phyloP scores from a whole-genome alignment of 2,113 vertebrate genomes.

The Platysternon megacephalum region DNA sequence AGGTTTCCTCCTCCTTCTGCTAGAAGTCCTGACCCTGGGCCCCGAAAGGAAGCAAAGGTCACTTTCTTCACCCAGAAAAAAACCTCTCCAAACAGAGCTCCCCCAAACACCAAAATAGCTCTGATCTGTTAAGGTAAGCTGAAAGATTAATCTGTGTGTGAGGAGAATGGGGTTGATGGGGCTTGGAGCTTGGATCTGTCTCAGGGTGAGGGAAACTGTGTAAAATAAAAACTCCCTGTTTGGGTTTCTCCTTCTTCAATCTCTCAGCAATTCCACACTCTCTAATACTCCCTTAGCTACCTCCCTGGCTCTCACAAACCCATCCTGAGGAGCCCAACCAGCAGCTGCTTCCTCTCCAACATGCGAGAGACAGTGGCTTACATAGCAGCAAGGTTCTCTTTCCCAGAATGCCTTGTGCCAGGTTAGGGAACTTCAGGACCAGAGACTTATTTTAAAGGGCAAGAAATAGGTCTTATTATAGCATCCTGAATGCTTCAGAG shows the following conservation, averaged over 20 bases:
- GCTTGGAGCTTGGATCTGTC: not conserved
- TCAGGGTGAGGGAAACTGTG: not conserved
- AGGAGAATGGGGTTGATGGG: not conserved
- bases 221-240: not conserved
- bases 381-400: not conserved
- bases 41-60: not conserved
- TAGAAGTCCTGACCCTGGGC: not conserved
- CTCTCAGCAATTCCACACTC: not conserved
- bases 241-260: not conserved
- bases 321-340: not conserved
- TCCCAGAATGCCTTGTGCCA: fast-evolving
- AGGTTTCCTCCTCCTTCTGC: not conserved
- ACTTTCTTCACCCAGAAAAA: not conserved
- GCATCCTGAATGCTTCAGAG: fast-evolving
- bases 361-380: not conserved
- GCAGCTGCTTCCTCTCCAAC: not conserved
- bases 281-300: not conserved
- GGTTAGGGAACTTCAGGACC: not conserved
- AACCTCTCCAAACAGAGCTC: not conserved
- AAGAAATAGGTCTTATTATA: not conserved
- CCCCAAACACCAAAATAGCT: not conserved
- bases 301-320: not conserved
- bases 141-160: not conserved
- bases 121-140: not conserved
- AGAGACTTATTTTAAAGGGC: not conserved